Base-by-base conservation (phyloP, 1,140 invertebrate genomes). In the Ladona fulva region DNA sequence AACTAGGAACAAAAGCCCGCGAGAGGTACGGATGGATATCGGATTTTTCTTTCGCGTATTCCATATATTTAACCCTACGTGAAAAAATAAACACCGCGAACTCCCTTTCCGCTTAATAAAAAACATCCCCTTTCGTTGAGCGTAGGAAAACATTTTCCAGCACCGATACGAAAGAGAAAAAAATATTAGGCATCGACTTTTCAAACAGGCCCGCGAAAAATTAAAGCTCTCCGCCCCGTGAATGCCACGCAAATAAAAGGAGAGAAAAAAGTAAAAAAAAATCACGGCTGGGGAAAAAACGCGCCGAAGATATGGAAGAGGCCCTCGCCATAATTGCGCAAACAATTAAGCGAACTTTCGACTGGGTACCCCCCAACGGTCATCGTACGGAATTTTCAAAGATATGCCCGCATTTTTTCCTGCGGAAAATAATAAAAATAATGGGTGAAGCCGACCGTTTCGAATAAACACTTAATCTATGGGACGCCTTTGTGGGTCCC, bases 391-490 rank as follows among this genome's bases (percentile, higher is more conserved):
- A 16, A 66, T 66, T 66, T 22, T 19, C 52, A 66, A 66, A 66
- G 52, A 66, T 66, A 66, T 22, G 52, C 44, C 10, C 10, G 19
- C 16, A 5, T 66, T 66, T 66, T 66, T 66, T 66, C n/a, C 1
- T 19, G 52, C 14, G 3, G 52, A 22, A 16, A 22, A 66, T 66
- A 66, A 66, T 19, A 66, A 66, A 66, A 66, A 66, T 16, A 66
- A 66, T 66, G 52, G 52, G 52, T 66, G 52, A 66, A 66, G 52
- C 52, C 5, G 14, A 22, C 52, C 52, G n/a, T 22, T 66, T 22
- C 52, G 52, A 66, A 22, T 66, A 66, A 66, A 66, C 52, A 66
- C 52, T 66, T 66, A 66, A 66, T 66, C 52, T 66, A 66, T 66
- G 14, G 14, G 52, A 66, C n/a, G 52, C 52, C 52, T 66, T 66